phyloP scores from a whole-genome alignment of 1,140 invertebrate genomes.

The Gryllus bimaculatus region DNA sequence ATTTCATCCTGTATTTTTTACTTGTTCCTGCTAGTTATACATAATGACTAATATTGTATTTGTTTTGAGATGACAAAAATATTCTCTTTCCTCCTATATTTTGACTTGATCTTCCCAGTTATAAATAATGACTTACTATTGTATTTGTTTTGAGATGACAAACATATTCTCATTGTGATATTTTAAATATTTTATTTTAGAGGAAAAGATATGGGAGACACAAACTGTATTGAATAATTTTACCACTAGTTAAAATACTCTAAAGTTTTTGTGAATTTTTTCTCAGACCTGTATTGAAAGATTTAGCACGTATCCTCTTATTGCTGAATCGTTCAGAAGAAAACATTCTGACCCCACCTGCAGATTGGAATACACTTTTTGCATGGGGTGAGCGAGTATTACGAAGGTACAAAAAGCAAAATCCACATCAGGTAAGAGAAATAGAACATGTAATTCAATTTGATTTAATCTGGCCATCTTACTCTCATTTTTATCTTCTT shows the following conservation, averaged over 20 bases:
- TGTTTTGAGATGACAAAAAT: no score
- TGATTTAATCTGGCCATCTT: not conserved
- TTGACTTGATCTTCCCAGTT: no score
- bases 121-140: no score
- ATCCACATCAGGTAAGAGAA: constrained; percentile 37
- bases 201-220: not conserved
- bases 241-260: no score
- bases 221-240: not conserved
- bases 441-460: no score
- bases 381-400: constrained; percentile 63
- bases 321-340: constrained; percentile 57
- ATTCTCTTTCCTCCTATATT: no score
- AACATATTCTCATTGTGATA: no score
- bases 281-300: constrained; percentile 60
- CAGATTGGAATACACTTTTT: constrained; percentile 65
- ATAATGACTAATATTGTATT: no score
- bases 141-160: no score
- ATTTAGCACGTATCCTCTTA: constrained; percentile 62
- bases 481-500: not conserved
- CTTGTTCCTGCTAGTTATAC: no score
- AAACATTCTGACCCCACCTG: constrained; percentile 54
- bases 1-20: no score
- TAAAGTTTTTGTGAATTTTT: constrained; percentile 23
- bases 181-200: no score
- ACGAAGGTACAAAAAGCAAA: constrained; percentile 57